Evolutionary conservation across 2,113 vertebrate species (phyloP).

Genomic region (Spea bombifrons): DNA sequence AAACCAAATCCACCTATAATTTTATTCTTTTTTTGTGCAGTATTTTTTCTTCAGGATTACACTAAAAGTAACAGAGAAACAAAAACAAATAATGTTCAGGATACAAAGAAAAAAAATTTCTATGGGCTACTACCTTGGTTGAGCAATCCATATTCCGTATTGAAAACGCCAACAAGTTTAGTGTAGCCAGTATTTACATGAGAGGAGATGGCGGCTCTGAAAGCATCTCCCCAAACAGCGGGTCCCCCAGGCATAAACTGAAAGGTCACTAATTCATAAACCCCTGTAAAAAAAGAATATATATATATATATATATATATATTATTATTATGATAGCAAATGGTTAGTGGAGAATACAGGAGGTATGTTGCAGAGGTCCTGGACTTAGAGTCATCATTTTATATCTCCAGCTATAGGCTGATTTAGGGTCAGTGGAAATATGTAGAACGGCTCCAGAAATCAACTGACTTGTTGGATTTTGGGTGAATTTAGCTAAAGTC

Average conservation of each 20-base stretch:
- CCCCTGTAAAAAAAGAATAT: conserved; percentile 65
- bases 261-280: conserved; percentile 82
- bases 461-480: too few relatives aligned
- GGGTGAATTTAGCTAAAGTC: too few relatives aligned
- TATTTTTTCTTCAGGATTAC: neutral
- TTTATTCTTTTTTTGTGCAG: too few relatives aligned
- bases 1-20: too few relatives aligned
- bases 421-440: too few relatives aligned
- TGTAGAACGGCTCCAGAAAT: too few relatives aligned
- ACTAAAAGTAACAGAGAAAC: neutral
- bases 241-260: conserved; percentile 88
- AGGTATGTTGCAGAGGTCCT: too few relatives aligned
- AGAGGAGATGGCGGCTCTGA: conserved; percentile 69
- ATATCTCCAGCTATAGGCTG: too few relatives aligned
- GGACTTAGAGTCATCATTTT: too few relatives aligned
- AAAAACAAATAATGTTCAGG: neutral
- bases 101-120: neutral
- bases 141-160: conserved; percentile 78
- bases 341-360: too few relatives aligned
- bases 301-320: too few relatives aligned
- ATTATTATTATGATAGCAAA: too few relatives aligned
- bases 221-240: conserved; percentile 76
- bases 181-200: conserved; percentile 77
- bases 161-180: conserved; percentile 79
- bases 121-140: conserved; percentile 73